Evolutionary conservation across 2,113 vertebrate genomes (phyloP), one percentile per base, ranked within the genome.

Genomic region (Cavia aperea): DNA sequence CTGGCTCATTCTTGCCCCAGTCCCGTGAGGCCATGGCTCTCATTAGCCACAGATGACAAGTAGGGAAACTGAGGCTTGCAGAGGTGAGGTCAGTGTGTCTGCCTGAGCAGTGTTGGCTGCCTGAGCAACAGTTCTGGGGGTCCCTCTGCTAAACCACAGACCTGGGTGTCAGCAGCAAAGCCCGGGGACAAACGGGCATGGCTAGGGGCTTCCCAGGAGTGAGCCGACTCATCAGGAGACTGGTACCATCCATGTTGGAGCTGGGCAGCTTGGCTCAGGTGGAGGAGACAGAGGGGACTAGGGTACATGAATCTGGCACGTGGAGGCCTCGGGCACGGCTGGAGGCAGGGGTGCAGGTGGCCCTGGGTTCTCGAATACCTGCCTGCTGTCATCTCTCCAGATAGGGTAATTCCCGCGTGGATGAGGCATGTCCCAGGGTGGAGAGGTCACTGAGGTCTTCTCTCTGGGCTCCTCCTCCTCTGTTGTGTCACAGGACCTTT

Each of bases 311-410:
- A 82, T 65, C 4, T 2, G 15, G 46, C 18, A 26, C 49, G 56
- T 1, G 0, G 4, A 49, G 56, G 33, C 36, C 39, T 15, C n/a
- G 36, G 18, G 21, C 79, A 6, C 1, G 0, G 21, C 43, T 33
- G 39, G 77, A 0, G 2, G 88, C 1, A 79, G 68, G 46, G 23
- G 46, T 23, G 43, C 18, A n/a, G 63, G 33, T 2, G 49, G 33
- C 26, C 31, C 39, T 11, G 1, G 58, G 39, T 7, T 21, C 77
- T 54, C 39, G 21, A 66, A 90, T 72, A 62, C 26, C 14, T 83
- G 62, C 23, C 8, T 86, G 66, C 0, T 29, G 29, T 33, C 36
- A 62, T 63, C 24, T 85, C 60, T 46, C 2, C 6, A 73, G 66
- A n/a, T 9, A 12, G 56, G 39, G 26, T 70, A 16, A 33, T 36